Percentiles rank a stretch among this genome's conserved stretches.
These are phyloP conservation scores for Lithobates sylvaticus DNA, from an alignment of 2,797 vertebrate species.

Conservation along the genomic window DNA sequence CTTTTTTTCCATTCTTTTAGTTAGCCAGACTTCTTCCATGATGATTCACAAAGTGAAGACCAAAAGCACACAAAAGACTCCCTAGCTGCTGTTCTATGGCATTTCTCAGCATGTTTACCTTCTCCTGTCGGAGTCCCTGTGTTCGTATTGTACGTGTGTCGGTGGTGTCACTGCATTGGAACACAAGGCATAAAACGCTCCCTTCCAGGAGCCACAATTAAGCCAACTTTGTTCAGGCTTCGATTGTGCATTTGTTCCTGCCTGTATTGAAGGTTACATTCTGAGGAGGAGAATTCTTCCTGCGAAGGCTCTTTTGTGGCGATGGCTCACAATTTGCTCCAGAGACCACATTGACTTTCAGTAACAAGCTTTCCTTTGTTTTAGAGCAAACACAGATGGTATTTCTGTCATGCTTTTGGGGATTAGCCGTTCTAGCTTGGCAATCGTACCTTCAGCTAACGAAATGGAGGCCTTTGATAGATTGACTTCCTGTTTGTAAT, in stretches of 20 bases:
- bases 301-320: conserved; percentile 1
- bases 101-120: no score
- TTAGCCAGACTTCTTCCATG: no score
- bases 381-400: conserved; percentile 85
- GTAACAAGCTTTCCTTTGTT: conserved; percentile 87
- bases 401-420: conserved; percentile 83
- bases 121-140: no score
- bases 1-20: no score
- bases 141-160: no score
- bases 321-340: background rate
- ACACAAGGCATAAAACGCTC: no score
- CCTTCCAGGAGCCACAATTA: no score
- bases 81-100: no score
- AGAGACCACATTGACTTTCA: conserved; percentile 67
- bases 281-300: background rate
- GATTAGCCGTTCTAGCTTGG: conserved; percentile 80
- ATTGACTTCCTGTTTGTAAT: conserved; percentile 45
- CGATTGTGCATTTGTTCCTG: background rate
- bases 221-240: no score
- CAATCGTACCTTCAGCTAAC: conserved; percentile 55
- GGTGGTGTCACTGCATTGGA: no score
- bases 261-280: background rate
- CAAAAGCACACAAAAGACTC: no score
- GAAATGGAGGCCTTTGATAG: conserved; percentile 48
- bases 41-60: no score